Evolutionary conservation across 2,113 vertebrate species (phyloP).

Genomic region (Aegotheles bennettii): DNA sequence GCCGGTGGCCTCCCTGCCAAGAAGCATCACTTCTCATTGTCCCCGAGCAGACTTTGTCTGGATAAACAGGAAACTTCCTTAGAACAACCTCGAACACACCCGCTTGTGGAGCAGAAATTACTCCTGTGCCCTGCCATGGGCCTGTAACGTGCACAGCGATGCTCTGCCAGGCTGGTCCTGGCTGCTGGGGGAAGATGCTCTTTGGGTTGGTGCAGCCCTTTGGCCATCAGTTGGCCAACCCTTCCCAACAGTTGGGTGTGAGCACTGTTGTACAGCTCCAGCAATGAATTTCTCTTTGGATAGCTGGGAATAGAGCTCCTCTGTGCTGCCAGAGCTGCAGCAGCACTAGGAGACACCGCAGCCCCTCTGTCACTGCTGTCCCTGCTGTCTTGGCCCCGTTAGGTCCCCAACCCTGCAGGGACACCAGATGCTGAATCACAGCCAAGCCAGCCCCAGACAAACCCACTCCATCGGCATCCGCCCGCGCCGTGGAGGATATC

Average conservation of each 20-base stretch:
- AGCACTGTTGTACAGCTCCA: accelerated
- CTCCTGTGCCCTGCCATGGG: accelerated
- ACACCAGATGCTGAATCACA: accelerated
- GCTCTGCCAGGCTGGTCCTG: neutral
- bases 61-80: neutral
- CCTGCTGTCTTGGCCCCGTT: neutral
- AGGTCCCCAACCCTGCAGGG: neutral
- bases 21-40: neutral
- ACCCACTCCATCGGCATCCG: accelerated
- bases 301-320: neutral
- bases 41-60: neutral
- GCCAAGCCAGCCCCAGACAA: neutral
- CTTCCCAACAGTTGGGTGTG: neutral
- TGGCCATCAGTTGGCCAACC: neutral
- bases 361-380: neutral
- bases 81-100: neutral
- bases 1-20: neutral
- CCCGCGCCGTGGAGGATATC: accelerated
- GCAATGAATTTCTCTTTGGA: accelerated
- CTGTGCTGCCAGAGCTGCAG: neutral
- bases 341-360: neutral
- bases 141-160: accelerated
- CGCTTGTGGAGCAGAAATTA: accelerated
- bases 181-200: accelerated
- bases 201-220: neutral